phyloP scores from a whole-genome alignment of 1,140 invertebrate species.

The Rhynchophorus ferrugineus region DNA sequence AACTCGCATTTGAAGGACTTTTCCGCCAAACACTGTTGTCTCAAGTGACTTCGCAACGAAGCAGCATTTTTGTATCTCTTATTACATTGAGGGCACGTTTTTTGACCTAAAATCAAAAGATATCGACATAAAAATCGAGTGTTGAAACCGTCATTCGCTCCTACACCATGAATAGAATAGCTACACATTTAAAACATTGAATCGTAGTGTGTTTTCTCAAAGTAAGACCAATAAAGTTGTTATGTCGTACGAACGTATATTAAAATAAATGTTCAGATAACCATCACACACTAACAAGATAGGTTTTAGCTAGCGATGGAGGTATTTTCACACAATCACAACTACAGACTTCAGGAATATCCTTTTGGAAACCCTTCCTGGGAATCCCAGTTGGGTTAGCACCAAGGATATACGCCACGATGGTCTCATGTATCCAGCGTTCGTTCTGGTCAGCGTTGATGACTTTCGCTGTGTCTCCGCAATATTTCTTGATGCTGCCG shows the following conservation, averaged over 20 bases:
- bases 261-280: no score
- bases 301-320: constrained; percentile 11
- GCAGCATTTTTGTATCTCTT: constrained; percentile 18
- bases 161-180: no score
- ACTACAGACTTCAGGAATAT: constrained; percentile 18
- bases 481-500: constrained; percentile 36
- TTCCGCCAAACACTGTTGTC: constrained; percentile 11
- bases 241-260: no score
- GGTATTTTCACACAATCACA: constrained; percentile 20
- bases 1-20: constrained; percentile 6
- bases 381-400: constrained; percentile 26
- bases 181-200: no score
- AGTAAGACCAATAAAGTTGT: no score
- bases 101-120: neutral
- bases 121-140: neutral
- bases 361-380: constrained; percentile 28
- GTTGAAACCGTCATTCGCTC: neutral
- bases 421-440: constrained; percentile 34
- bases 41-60: constrained; percentile 13
- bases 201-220: no score
- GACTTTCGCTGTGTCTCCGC: constrained; percentile 30
- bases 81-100: constrained; percentile 8
- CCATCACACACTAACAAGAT: constrained; percentile 6
- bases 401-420: constrained; percentile 28
- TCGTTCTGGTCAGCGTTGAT: constrained; percentile 34